These are phyloP conservation scores for Pituophis catenifer DNA, from an alignment of 2,113 vertebrate species.

Conservation along the genomic window DNA sequence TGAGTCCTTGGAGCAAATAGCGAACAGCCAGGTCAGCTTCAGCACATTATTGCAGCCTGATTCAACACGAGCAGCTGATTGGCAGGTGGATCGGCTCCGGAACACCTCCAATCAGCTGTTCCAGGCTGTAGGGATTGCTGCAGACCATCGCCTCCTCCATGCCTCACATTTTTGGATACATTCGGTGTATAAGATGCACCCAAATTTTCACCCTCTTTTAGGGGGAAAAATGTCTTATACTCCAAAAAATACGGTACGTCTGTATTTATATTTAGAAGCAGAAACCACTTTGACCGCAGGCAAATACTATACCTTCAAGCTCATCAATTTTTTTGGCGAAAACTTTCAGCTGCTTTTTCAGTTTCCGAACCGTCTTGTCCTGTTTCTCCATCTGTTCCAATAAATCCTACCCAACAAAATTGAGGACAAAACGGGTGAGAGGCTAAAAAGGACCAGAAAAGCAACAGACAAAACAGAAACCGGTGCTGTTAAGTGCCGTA, in stretches of 20 bases:
- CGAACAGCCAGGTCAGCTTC: no score
- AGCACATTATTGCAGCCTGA: no score
- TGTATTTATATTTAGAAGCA: slow-evolving; percentile 1
- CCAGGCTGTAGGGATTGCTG: no score
- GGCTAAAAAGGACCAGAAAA: background rate
- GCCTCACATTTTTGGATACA: no score
- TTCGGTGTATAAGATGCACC: no score
- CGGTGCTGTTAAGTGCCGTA: slow-evolving; percentile 58
- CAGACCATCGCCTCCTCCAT: no score
- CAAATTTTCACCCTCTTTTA: no score
- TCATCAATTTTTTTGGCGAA: slow-evolving; percentile 97
- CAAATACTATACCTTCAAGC: slow-evolving; percentile 84
- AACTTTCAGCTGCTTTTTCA: slow-evolving; percentile 98
- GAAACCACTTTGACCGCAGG: background rate
- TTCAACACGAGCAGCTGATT: no score
- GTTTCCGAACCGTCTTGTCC: slow-evolving; percentile 96
- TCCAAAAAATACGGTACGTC: background rate
- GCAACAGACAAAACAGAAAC: slow-evolving; percentile 32
- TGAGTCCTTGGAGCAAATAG: no score
- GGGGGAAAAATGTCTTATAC: no score
- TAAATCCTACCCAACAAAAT: slow-evolving; percentile 81
- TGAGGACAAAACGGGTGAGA: slow-evolving; percentile 22
- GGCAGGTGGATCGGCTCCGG: no score
- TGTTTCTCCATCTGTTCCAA: slow-evolving; percentile 99
- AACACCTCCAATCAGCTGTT: no score